Conservation (phyloP, 2,797 vertebrate species). For the Sebastes iracundus region DNA sequence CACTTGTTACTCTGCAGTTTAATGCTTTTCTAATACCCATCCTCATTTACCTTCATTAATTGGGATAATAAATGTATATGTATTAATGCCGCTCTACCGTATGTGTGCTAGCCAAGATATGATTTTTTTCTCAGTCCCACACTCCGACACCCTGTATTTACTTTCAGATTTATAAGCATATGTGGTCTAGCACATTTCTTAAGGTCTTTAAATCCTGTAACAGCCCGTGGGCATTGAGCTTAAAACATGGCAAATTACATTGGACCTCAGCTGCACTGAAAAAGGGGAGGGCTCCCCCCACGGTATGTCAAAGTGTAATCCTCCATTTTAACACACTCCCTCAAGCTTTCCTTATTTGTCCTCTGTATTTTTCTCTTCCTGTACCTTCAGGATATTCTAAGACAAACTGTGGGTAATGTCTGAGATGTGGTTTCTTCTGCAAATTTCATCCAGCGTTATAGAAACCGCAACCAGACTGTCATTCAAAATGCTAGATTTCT, state of each 20-base stretch:
- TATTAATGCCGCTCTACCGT: not conserved
- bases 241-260: constrained; percentile 63
- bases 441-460: constrained; percentile 5
- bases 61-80: not conserved
- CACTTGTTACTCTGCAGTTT: not conserved
- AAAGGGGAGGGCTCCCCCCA: constrained; percentile 41
- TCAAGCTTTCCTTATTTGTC: constrained; percentile 38
- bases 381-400: constrained; percentile 25
- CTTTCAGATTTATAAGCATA: constrained; percentile 29
- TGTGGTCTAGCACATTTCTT: constrained; percentile 49
- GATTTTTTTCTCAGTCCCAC: not conserved
- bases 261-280: constrained; percentile 52
- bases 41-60: not conserved
- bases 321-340: constrained; percentile 61
- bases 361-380: constrained; percentile 13
- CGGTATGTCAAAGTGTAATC: constrained; percentile 61
- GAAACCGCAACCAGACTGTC: not conserved
- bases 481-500: constrained; percentile 20
- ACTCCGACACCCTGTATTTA: not conserved
- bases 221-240: constrained; percentile 54
- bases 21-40: not conserved
- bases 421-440: not conserved
- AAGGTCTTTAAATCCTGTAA: constrained; percentile 60
- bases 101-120: not conserved
- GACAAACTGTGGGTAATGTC: not conserved